Evolutionary conservation across 30 jellyfish, hydroid and myxozoan genomes (phyloP), one percentile per base, ranked within the genome.

Genomic region (Mastigias papua): DNA sequence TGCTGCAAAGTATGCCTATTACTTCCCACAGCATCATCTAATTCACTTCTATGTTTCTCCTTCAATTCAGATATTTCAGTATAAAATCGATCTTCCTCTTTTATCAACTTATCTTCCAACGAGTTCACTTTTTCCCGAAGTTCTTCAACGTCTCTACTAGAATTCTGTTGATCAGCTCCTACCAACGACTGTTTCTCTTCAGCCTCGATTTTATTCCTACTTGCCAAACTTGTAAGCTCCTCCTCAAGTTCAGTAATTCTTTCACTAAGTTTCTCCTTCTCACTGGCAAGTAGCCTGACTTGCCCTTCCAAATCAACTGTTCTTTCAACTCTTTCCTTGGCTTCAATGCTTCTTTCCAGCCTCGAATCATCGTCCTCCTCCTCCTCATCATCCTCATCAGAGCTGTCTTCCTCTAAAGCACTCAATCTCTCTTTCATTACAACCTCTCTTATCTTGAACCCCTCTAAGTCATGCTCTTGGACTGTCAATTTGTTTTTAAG

Each of bases 371-470:
- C 84, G 30, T 62, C 94, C 20, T 68, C 89, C 7, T 89, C 92
- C 62, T 78, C 95, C 25, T 77, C 97, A 0, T 77, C 98, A 34
- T 97, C 94, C 15, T 82, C 95, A 61, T 89, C 97, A 7, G 95
- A 82, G 82, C 97, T 87, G 51, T 93, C 99, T 70, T 90, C 95
- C 70, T 82, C 97, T 15, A 89, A 84, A 7, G 97, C 90, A 49
- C 86, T 97, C 27, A 96, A 37, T 69, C 96, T 97, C 80, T 96
- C 99, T 29, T 96, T 91, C 92, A 96, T 79, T 15, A 96, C 99
- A 48, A 91, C 97, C 76, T 96, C 99, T 30, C 96, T 80, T 35
- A 96, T 96, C 50, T 81, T 87, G 35, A 67, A 69, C 88, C 95
- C 91, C 60, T 96, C 99, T 19, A 91, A 37, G n/a, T 96, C 99